Evolutionary conservation across 2,888 invertebrate species (phyloP).

Genomic region (Lasioglossum pauxillum): DNA sequence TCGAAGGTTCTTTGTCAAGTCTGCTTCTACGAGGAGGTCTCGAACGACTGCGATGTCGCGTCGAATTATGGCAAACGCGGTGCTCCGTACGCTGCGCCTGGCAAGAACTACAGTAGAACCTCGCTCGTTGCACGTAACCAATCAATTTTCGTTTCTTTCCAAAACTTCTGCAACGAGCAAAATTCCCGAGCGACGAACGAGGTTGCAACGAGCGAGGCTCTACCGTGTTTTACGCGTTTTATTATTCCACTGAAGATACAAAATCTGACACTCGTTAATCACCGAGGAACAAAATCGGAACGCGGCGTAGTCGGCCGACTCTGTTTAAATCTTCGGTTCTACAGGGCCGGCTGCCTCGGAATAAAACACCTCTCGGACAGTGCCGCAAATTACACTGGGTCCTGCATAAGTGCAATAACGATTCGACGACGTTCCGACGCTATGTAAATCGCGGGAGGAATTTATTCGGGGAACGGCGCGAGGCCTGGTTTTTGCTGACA

Average conservation of each 20-base stretch:
- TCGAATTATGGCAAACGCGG: neutral
- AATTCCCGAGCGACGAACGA: no score
- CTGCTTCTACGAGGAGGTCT: neutral
- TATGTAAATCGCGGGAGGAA: constrained; percentile 16
- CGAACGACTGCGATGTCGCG: neutral
- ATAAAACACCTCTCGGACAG: constrained; percentile 3
- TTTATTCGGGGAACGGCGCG: constrained; percentile 38
- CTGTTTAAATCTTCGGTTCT: neutral
- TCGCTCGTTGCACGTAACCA: no score
- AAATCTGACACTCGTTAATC: neutral
- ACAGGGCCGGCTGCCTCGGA: neutral
- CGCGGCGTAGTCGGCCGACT: neutral
- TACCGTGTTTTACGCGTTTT: no score
- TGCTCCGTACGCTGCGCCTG: neutral
- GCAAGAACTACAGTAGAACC: no score
- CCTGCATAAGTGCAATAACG: constrained; percentile 25
- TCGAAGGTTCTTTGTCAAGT: constrained; percentile 1
- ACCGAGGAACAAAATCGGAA: neutral
- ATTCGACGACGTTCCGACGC: constrained; percentile 12
- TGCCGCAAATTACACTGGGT: neutral
- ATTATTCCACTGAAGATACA: neutral
- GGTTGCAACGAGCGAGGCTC: no score
- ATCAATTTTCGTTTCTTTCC: no score
- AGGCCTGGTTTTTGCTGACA: constrained; percentile 14
- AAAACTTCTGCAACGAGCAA: no score